Percentiles rank a stretch among this genome's conserved stretches.
Evolutionary conservation across 2,888 invertebrate species (phyloP).

Genomic region (Gonocerus acuteangulatus): DNA sequence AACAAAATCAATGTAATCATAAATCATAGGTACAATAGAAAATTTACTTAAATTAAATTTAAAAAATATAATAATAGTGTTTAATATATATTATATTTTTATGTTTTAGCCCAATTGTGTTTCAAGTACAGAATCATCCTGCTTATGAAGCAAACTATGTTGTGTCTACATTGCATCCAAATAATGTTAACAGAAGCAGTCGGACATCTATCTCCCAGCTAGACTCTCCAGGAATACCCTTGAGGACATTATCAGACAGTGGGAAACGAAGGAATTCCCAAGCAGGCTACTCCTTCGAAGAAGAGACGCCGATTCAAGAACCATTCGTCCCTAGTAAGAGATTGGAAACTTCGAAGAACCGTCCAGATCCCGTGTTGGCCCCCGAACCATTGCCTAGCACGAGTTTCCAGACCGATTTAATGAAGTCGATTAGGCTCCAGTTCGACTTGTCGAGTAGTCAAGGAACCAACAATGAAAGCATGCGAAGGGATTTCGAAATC

Average conservation of each 20-base stretch:
- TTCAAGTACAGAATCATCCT: slow-evolving; percentile 61
- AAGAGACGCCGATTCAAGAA: not conserved
- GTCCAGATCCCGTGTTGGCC: not conserved
- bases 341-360: not conserved
- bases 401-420: not conserved
- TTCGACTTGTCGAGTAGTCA: not conserved
- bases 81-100: not conserved
- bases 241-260: not conserved
- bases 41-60: no score
- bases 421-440: slow-evolving; percentile 3
- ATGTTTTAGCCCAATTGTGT: slow-evolving; percentile 58
- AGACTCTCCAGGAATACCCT: not conserved
- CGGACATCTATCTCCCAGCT: not conserved
- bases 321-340: not conserved
- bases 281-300: slow-evolving; percentile 8
- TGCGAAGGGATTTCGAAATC: not conserved
- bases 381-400: not conserved
- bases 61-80: no score
- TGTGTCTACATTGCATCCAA: slow-evolving; percentile 59
- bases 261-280: slow-evolving; percentile 4
- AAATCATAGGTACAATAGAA: no score
- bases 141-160: slow-evolving; percentile 74
- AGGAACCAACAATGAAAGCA: not conserved
- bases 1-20: no score
- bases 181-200: slow-evolving; percentile 4